Evolutionary conservation across 2,888 invertebrate species (phyloP).

Genomic region (Abrostola triplasia): DNA sequence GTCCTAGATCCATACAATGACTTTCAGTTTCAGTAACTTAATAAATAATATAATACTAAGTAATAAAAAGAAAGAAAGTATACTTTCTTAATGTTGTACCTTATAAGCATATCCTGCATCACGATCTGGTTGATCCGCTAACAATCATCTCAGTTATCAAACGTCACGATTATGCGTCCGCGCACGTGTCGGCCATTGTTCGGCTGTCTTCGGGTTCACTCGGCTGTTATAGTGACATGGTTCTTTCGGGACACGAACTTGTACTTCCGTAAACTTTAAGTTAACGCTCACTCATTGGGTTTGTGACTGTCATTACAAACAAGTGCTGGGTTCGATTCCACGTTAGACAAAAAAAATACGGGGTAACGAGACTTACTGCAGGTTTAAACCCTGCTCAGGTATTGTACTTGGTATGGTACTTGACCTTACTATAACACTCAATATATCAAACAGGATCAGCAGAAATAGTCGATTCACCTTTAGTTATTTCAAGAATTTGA

Average conservation of each 20-base stretch:
- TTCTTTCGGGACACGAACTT: conserved; percentile 1
- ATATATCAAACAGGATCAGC: too few species aligned
- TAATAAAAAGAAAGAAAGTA: background rate
- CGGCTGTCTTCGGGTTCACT: conserved; percentile 4
- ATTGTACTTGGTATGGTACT: too few species aligned
- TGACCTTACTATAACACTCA: too few species aligned
- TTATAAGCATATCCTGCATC: conserved; percentile 1
- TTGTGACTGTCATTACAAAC: too few species aligned
- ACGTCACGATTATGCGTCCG: conserved; percentile 21
- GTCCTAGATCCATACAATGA: too few species aligned
- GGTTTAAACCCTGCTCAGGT: too few species aligned
- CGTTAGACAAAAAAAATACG: too few species aligned
- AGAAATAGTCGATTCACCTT: too few species aligned
- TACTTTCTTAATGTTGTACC: background rate
- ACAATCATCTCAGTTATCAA: conserved; percentile 7
- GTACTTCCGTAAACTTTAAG: conserved; percentile 25
- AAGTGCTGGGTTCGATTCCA: too few species aligned
- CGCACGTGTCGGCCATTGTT: conserved; percentile 20
- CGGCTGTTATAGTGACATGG: conserved; percentile 21
- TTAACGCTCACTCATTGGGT: background rate
- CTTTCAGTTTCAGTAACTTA: too few species aligned
- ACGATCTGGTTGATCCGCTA: conserved; percentile 11
- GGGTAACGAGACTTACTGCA: too few species aligned
- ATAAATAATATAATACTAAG: background rate
- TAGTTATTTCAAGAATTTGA: too few species aligned